These are phyloP conservation scores for Neosilurus hyrtlii DNA, from an alignment of 2,797 vertebrate species.

Conservation along the genomic window DNA sequence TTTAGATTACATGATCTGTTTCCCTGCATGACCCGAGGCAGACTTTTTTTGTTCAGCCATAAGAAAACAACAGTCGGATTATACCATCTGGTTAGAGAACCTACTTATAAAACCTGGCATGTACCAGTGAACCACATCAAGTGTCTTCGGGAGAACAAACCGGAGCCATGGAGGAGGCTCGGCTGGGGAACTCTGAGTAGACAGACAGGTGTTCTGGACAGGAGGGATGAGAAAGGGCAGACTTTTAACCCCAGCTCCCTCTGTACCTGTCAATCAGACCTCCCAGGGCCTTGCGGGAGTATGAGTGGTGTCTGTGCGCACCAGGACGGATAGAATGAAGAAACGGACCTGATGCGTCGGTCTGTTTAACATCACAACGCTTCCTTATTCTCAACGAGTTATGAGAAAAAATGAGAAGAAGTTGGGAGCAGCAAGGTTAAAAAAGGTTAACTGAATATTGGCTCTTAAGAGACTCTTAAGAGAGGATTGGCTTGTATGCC, in stretches of 20 bases:
- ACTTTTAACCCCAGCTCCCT: conserved; percentile 30
- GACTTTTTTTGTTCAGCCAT: background rate
- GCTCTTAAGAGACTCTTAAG: background rate
- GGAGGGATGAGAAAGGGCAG: conserved; percentile 32
- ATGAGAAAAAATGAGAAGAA: conserved; percentile 10
- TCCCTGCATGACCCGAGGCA: conserved; percentile 7
- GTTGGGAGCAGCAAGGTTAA: background rate
- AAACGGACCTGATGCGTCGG: background rate
- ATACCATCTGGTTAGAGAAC: conserved; percentile 11
- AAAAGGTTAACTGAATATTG: conserved; percentile 29
- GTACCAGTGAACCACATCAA: background rate
- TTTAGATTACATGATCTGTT: background rate
- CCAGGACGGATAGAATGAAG: conserved; percentile 14
- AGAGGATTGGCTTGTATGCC: conserved; percentile 1
- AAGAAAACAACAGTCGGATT: conserved; percentile 28
- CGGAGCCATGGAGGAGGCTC: background rate
- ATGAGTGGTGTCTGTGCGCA: conserved; percentile 13
- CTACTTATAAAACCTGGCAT: conserved; percentile 22
- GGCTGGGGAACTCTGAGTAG: background rate
- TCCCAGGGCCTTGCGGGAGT: background rate
- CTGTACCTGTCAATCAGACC: conserved; percentile 31
- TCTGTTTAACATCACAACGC: background rate
- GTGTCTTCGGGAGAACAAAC: background rate
- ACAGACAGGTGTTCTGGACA: conserved; percentile 48
- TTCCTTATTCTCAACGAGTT: background rate